Percentiles rank a stretch among this genome's conserved stretches.
phyloP scores from a whole-genome alignment of 64 coral and sea anemone genomes.

The Pocillopora damicornis region DNA sequence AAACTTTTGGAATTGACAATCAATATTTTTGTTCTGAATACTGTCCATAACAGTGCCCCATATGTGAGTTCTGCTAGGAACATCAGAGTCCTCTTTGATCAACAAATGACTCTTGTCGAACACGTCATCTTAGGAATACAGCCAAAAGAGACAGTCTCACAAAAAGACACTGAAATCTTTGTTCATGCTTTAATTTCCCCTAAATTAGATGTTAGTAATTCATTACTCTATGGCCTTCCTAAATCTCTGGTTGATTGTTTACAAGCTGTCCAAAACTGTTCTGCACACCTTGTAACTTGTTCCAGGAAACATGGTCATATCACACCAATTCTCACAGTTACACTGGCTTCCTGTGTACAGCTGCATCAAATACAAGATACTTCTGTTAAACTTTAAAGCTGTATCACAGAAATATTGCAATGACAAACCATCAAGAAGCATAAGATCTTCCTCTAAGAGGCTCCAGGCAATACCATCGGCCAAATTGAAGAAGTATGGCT shows the following conservation, averaged over 20 bases:
- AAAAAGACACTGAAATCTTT: conserved; percentile 35
- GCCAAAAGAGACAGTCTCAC: background rate
- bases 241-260: conserved; percentile 33
- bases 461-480: too few species aligned
- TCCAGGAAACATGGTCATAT: conserved; percentile 1
- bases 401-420: too few species aligned
- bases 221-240: conserved; percentile 31
- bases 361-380: too few species aligned
- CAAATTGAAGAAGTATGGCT: too few species aligned
- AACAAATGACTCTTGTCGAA: conserved; percentile 12
- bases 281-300: conserved; percentile 23
- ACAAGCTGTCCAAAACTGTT: conserved; percentile 25
- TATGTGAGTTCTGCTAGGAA: background rate
- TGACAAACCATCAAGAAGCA: too few species aligned
- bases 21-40: too few species aligned
- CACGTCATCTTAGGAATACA: conserved; percentile 40
- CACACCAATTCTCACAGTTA: too few species aligned
- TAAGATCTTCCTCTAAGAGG: too few species aligned
- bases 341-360: too few species aligned
- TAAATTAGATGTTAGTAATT: conserved; percentile 39
- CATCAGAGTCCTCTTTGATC: conserved; percentile 31
- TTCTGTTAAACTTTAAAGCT: too few species aligned
- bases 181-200: conserved; percentile 31
- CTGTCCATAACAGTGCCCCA: too few species aligned
- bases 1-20: too few species aligned